Evolutionary conservation across 1,140 invertebrate genomes (phyloP), one percentile per base, ranked within the genome.

Genomic region (Ganaspis sp.): DNA sequence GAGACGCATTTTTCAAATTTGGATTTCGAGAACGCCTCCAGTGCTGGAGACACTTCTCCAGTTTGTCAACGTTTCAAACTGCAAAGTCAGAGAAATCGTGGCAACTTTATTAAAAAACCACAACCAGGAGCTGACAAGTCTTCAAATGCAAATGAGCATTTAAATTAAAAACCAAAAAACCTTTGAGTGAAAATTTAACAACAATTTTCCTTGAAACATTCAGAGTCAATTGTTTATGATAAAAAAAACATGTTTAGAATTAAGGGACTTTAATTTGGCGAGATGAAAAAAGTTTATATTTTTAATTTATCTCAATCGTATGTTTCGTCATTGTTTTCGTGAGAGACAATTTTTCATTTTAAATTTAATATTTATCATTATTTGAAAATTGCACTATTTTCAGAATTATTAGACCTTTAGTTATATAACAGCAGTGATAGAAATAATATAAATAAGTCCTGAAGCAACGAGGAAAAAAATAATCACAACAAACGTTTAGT

Each of bases 1-100:
- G 74, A 86, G 23, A 82, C 87, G 74, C 83, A 87, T 78, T 87
- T 87, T 69, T 34, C 79, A 12, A 85, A 80, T 64, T 85, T 82
- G 81, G 82, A 85, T 19, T 80, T 83, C 9, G 85, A 84, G 8
- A 82, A 78, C 12, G 23, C 15, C 4, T 29, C 26, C 1, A 64
- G 58, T 58, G 42, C 23, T 4, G 26, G 58, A 12, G 58, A 64
- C 26, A 29, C 11, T 15, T 64, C 58, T 15, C 58, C 58, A 34
- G 58, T 64, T 64, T 64, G 23, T 29, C 58, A 26, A 26, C 58
- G 58, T 64, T 26, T 64, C 15, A 64, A 64, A 64, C 29, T 64
- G 23, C 58, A 34, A 64, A 29, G 58, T 64, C 58, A 64, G 23
- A 26, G 23, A n/a, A 29, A n/a, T n/a, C 58, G 54, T 12, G 23